Percentiles rank a stretch among this genome's conserved stretches.
Evolutionary conservation across 2,888 invertebrate species (phyloP).

Genomic region (Cosmorhoe ocellata): DNA sequence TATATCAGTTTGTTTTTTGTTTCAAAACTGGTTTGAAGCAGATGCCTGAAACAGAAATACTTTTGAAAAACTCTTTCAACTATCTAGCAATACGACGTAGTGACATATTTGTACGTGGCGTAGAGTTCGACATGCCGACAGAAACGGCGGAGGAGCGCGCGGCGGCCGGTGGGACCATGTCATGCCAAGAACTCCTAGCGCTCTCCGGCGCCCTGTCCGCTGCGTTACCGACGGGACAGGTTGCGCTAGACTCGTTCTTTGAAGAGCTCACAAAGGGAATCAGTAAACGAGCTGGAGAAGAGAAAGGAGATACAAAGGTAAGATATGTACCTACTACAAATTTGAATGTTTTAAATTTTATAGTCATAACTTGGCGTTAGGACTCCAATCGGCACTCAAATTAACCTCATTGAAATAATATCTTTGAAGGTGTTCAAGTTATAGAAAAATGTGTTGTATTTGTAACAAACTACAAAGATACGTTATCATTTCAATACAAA

Average conservation of each 20-base stretch:
- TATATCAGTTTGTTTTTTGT: too few relatives aligned
- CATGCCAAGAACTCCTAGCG: constrained; percentile 95
- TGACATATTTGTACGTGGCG: constrained; percentile 50
- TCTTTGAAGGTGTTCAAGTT: too few relatives aligned
- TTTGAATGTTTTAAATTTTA: too few relatives aligned
- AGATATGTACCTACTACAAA: constrained; percentile 5
- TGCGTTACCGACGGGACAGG: constrained; percentile 93
- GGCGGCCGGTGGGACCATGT: constrained; percentile 85
- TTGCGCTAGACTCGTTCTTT: constrained; percentile 91
- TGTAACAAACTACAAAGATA: too few relatives aligned
- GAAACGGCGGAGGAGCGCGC: constrained; percentile 70
- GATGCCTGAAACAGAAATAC: constrained; percentile 31
- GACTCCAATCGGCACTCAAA: too few relatives aligned
- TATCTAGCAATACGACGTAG: constrained; percentile 39
- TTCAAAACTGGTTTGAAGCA: too few relatives aligned
- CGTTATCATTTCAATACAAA: too few relatives aligned
- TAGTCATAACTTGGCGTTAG: too few relatives aligned
- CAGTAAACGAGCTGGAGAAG: constrained; percentile 74
- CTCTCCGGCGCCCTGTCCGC: constrained; percentile 95
- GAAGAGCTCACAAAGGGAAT: constrained; percentile 90
- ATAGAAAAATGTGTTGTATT: too few relatives aligned
- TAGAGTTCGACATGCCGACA: constrained; percentile 80
- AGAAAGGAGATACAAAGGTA: constrained; percentile 69
- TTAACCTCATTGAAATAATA: too few relatives aligned
- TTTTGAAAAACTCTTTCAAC: constrained; percentile 27